Base-by-base conservation (phyloP, 2,888 invertebrate genomes). In the Drosophila stalkeri region DNA sequence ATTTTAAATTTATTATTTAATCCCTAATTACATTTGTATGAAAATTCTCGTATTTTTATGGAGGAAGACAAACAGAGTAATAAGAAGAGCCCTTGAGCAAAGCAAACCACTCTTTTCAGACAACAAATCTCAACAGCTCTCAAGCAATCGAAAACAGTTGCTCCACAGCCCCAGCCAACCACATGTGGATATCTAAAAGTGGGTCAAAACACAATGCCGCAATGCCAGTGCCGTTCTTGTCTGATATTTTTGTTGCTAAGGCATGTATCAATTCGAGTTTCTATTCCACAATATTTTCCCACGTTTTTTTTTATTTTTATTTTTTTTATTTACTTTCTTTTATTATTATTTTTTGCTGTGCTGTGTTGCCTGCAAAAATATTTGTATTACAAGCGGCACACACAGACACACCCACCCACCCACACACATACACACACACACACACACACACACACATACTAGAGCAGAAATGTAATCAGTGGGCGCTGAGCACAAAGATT, bases 321-420 rank as follows among this genome's bases (percentile, higher is more conserved):
- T 37, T 52, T 14, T 27, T 27, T 27, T 46, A 37, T 47, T 46
- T 44, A 59, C 27, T 51, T 60, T 23, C 39, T 56, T 44, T 44
- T 65, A 37, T 61, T 37, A 16, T 59, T 52, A 27, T 27, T 27
- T 27, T 52, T 66, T 71, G 49, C 52, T 64, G 47, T 49, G 46
- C 59, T 55, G 55, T 71, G 47, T 49, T 69, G 64, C 47, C 57
- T 52, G 52, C 57, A 59, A 56, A 76, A 79, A 77, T 83, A 80
- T 78, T 84, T 80, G 64, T 66, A 56, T 57, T 77, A 69, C 66
- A 49, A 77, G 61, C 54, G 55, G 12, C 46, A 46, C 35, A 49
- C 52, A 57, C 51, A 14, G 14, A 23, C 16, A 43, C 18, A 18
- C 31, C 14, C 11, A 62, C 23, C 39, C 4, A 18, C 27, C 7